Conservation (phyloP, 1,140 invertebrate genomes). For the Ectropis grisescens region DNA sequence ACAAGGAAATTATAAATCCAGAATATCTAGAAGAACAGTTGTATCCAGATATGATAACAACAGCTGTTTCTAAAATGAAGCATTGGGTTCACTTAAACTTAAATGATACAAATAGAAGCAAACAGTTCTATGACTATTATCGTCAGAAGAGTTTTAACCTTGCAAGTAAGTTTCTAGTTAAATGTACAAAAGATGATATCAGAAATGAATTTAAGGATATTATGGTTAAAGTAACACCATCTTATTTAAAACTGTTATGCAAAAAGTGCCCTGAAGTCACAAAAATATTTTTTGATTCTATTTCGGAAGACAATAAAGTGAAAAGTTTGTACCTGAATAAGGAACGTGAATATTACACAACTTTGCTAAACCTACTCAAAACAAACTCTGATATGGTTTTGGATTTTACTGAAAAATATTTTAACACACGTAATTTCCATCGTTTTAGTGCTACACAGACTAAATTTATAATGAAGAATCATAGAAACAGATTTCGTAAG, state of each 20-base stretch:
- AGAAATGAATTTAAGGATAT: constrained; percentile 16
- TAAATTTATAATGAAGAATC: constrained; percentile 22
- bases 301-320: constrained; percentile 11
- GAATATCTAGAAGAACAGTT: constrained; percentile 19
- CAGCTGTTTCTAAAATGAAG: constrained; percentile 35
- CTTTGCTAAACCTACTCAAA: constrained; percentile 25
- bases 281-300: constrained; percentile 23
- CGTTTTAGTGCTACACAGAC: constrained; percentile 17
- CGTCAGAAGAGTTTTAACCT: constrained; percentile 17
- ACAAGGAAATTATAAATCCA: constrained; percentile 25
- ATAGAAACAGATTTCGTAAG: constrained; percentile 17
- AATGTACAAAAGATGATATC: constrained; percentile 25
- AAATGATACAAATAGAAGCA: constrained; percentile 19
- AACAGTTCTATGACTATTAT: constrained; percentile 31
- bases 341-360: constrained; percentile 19
- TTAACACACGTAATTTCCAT: constrained; percentile 9
- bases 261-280: constrained; percentile 17
- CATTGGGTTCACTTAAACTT: constrained; percentile 25
- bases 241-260: constrained; percentile 23
- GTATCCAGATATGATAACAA: constrained; percentile 31
- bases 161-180: constrained; percentile 27
- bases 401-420: constrained; percentile 29
- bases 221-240: constrained; percentile 21
- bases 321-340: constrained; percentile 13
- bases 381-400: constrained; percentile 19